Evolutionary conservation across 2,113 vertebrate genomes (phyloP), one percentile per base, ranked within the genome.

Genomic region (Clinocottus analis): DNA sequence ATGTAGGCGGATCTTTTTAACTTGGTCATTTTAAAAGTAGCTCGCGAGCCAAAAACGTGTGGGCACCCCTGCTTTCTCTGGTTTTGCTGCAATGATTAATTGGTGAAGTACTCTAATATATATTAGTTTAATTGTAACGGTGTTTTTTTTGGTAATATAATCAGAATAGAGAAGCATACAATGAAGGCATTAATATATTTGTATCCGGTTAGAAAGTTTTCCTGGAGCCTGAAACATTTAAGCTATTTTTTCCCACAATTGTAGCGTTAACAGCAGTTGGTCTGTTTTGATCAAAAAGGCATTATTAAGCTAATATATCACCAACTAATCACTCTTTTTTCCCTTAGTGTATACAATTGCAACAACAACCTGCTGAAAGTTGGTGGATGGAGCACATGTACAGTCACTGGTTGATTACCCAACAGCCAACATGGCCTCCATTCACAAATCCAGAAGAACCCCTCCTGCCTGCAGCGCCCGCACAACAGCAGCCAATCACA

Each of bases 361-460:
- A 21, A 63, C n/a, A 61, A 16, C 47, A 61, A 65, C 27, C 37
- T 49, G 58, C 65, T 63, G n/a, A 69, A 56, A 72, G 27, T 73
- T 12, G 17, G 17, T 29, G 27, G 74, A 61, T 25, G 14, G 14
- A 55, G 33, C 65, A 75, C 75, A 35, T 75, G n/a, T 4, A 31
- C 31, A 66, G 53, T n/a, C n/a, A n/a, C n/a, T n/a, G n/a, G n/a
- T n/a, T n/a, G n/a, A n/a, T n/a, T n/a, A n/a, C n/a, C n/a, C n/a
- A n/a, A n/a, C n/a, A n/a, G n/a, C n/a, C n/a, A n/a, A n/a, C n/a
- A n/a, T n/a, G n/a, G n/a, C n/a, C n/a, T n/a, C n/a, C n/a, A n/a
- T 86, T 90, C 80, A 86, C 25, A 62, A 72, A 79, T 75, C 72
- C 72, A 71, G 79, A 88, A 91, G 67, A 86, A 80, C 75, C 63